Percentiles rank a stretch among this genome's conserved stretches.
Evolutionary conservation across 1,140 invertebrate species (phyloP).

Genomic region (Halictus rubicundus): DNA sequence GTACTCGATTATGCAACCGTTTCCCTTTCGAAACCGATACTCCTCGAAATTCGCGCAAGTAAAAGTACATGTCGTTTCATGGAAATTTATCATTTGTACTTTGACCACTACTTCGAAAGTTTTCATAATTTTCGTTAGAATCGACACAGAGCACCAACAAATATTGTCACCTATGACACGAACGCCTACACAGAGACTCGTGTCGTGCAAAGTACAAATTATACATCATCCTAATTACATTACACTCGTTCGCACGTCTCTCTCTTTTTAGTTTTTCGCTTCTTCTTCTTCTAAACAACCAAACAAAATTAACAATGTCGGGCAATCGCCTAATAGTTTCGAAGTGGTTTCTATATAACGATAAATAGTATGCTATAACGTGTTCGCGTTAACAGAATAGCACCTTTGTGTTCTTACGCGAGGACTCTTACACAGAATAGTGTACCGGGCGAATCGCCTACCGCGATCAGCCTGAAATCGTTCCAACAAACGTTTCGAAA

Average conservation of each 20-base stretch:
- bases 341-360: background rate
- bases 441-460: background rate
- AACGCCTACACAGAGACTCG: background rate
- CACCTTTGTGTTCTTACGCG: background rate
- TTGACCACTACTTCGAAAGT: background rate
- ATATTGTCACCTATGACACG: background rate
- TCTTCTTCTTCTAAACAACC: background rate
- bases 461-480: too few relatives aligned
- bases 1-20: too few relatives aligned
- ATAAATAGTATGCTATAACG: conserved; percentile 1
- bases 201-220: background rate
- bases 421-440: background rate
- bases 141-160: background rate
- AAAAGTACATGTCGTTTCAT: background rate
- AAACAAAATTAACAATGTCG: background rate
- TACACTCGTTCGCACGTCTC: background rate
- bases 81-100: background rate
- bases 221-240: background rate
- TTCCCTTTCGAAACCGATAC: background rate
- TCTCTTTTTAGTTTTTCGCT: too few relatives aligned
- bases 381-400: background rate
- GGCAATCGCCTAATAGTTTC: background rate
- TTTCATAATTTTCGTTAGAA: background rate
- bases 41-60: too few relatives aligned
- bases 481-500: too few relatives aligned